Evolutionary conservation across 2,888 invertebrate species (phyloP), one percentile per base, ranked within the genome.

Genomic region (Notodonta ziczac): DNA sequence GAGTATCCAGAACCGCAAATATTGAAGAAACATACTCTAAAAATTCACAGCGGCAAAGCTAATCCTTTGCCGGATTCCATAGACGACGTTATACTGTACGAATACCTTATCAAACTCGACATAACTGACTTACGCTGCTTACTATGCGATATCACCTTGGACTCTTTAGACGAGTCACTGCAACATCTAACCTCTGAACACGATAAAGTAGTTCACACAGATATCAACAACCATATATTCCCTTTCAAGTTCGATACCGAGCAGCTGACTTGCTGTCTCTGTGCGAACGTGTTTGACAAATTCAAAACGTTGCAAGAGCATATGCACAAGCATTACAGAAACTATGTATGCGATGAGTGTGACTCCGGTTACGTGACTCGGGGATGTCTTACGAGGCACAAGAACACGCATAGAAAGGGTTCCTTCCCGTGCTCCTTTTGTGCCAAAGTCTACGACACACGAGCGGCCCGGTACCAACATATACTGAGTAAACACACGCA

Each of bases 251-350:
- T 59, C 10, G 24, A 54, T 13, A 48, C 39, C 10, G 48, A 44
- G 12, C 39, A 39, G 9, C 55, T 46, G 1, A n/a, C 54, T 4
- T 59, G 59, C 39, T 54, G 35, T 48, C 13, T 59, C 1, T 59
- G 59, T 12, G 39, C n/a, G 7, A 55, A 35, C 12, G 32, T 70
- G 0, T 80, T 73, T 57, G 68, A 75, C 57, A 77, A 73, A 32
- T 81, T 81, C 59, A 81, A 79, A 63, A 67, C 72, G 5, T 61
- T 82, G 5, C 60, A 73, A 3, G 77, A 79, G 13, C 83, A 83
- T 39, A 80, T 82, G 83, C 76, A 80, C 24, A 60, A 66, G 0
- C 82, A 83, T 52, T 80, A 78, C 46, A 69, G 76, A 56, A 82
- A 83, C 62, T 81, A 73, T 52, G 66, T 76, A 4, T 83, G 82